Conservation (phyloP, 1,140 invertebrate species). For the Maconellicoccus hirsutus region DNA sequence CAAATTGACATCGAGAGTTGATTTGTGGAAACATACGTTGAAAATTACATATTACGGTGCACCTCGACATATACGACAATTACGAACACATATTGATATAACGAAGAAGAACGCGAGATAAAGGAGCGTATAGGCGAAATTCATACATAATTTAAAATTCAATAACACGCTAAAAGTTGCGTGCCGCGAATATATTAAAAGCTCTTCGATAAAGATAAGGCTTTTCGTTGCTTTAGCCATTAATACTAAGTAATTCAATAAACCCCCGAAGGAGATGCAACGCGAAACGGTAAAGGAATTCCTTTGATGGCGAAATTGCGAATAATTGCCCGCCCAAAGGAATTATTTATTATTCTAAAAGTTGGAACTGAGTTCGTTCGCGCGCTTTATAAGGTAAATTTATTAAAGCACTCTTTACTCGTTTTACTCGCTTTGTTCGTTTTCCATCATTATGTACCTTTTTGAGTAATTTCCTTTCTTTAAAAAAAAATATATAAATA, state of each 20-base stretch:
- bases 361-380: not conserved
- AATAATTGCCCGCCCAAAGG: slow-evolving; percentile 19
- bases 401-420: slow-evolving; percentile 18
- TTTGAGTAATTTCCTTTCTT: not conserved
- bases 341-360: slow-evolving; percentile 20
- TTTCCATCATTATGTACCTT: slow-evolving; percentile 18
- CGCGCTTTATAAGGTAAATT: not conserved
- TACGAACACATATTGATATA: too few relatives aligned
- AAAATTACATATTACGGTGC: too few relatives aligned
- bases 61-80: too few relatives aligned
- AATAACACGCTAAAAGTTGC: slow-evolving; percentile 12
- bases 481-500: too few relatives aligned
- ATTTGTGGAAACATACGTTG: too few relatives aligned
- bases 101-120: too few relatives aligned
- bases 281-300: slow-evolving; percentile 5
- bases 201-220: not conserved
- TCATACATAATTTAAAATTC: not conserved
- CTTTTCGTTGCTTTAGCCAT: slow-evolving; percentile 11
- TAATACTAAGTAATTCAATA: slow-evolving; percentile 21
- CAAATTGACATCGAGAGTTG: too few relatives aligned
- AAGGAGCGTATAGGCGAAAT: too few relatives aligned
- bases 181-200: slow-evolving; percentile 16
- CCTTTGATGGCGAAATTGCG: slow-evolving; percentile 14
- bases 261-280: slow-evolving; percentile 1
- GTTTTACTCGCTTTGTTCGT: not conserved